Evolutionary conservation across 2,797 vertebrate genomes (phyloP).

Genomic region (Lates japonicus): DNA sequence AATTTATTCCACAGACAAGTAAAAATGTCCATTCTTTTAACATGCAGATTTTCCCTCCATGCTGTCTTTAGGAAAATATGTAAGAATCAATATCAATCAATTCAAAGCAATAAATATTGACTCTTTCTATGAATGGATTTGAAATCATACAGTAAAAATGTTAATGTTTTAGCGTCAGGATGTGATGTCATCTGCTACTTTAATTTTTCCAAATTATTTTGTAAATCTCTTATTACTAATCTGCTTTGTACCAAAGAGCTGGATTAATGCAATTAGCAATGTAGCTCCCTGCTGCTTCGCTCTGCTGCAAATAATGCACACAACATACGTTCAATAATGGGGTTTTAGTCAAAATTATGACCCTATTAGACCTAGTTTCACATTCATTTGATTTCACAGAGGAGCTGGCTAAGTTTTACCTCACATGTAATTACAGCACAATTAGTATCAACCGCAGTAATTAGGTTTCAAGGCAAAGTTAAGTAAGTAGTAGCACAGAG

Average conservation of each 20-base stretch:
- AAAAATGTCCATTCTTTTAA: neutral
- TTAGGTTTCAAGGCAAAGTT: conserved; percentile 81
- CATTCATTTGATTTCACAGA: conserved; percentile 79
- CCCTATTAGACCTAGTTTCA: conserved; percentile 79
- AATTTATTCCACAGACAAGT: conserved; percentile 1
- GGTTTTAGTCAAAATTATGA: conserved; percentile 84
- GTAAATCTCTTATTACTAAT: conserved; percentile 58
- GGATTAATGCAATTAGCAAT: conserved; percentile 77
- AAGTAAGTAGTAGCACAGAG: conserved; percentile 76
- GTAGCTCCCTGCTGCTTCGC: conserved; percentile 69
- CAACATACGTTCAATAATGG: conserved; percentile 80
- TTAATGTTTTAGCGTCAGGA: neutral
- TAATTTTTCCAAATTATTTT: conserved; percentile 49
- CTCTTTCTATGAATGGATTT: conserved; percentile 9
- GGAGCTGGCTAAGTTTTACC: conserved; percentile 73
- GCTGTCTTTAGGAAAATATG: neutral
- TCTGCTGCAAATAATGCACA: conserved; percentile 72
- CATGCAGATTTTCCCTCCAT: too few relatives aligned
- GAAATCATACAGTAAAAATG: neutral
- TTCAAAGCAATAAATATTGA: neutral
- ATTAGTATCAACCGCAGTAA: conserved; percentile 84
- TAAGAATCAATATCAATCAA: neutral
- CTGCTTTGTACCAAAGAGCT: conserved; percentile 67
- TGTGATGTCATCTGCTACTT: conserved; percentile 39
- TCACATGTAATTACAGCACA: conserved; percentile 82